Conservation (phyloP, 2,888 invertebrate species). For the Troides oblongomaculatus region DNA sequence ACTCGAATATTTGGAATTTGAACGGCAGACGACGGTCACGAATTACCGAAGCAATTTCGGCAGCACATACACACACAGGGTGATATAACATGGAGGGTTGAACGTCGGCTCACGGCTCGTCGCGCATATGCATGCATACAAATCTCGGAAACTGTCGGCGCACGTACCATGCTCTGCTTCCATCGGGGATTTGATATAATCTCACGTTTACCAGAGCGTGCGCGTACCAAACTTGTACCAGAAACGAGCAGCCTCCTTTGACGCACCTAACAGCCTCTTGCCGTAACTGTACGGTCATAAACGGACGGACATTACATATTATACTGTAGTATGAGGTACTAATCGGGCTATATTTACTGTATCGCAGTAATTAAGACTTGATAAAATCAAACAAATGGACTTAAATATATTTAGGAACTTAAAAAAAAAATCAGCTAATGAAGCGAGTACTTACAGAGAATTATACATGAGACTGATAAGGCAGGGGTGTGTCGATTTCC, state of each 20-base stretch:
- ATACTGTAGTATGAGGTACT: too few relatives aligned
- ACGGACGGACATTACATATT: too few relatives aligned
- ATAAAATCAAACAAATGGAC: too few relatives aligned
- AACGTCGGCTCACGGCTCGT: slow-evolving; percentile 29
- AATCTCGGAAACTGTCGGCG: slow-evolving; percentile 27
- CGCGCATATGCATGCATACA: slow-evolving; percentile 31
- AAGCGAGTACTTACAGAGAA: too few relatives aligned
- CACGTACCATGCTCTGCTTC: slow-evolving; percentile 1
- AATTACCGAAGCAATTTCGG: slow-evolving; percentile 37
- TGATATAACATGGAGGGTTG: slow-evolving; percentile 9
- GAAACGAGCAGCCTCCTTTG: slow-evolving; percentile 15
- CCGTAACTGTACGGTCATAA: too few relatives aligned
- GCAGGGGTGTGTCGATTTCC: too few relatives aligned
- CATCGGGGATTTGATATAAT: slow-evolving; percentile 8
- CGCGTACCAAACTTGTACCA: slow-evolving; percentile 13
- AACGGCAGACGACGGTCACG: slow-evolving; percentile 7
- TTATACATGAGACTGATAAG: too few relatives aligned
- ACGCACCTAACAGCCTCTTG: neutral
- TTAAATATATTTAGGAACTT: too few relatives aligned
- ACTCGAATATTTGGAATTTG: too few relatives aligned
- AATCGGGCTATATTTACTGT: too few relatives aligned
- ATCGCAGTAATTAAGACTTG: too few relatives aligned
- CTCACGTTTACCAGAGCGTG: slow-evolving; percentile 13
- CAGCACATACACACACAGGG: neutral
- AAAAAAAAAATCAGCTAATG: too few relatives aligned